Base-by-base conservation (phyloP, 2,113 vertebrate genomes). In the Dipodomys stephensi region DNA sequence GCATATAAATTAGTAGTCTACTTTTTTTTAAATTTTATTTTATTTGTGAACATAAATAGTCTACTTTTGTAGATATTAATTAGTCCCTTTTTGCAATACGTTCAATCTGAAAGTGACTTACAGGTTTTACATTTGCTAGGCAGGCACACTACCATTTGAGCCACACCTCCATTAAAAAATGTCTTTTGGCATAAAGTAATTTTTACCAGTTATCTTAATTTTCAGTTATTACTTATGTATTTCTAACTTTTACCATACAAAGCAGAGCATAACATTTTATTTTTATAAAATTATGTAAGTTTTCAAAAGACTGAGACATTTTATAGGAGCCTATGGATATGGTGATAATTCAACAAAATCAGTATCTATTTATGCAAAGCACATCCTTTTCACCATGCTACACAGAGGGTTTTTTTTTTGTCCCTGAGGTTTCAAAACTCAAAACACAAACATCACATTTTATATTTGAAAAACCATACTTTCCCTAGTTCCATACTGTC, bases 281-380 rank as follows among this genome's bases (percentile, higher is more conserved):
- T 82, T 91, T 76, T 76, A 77, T 30, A 46, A 91, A 77, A 49
- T 28, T 62, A 53, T 65, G 28, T 8, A 83, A 8, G 32, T 39
- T 71, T 95, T 93, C 28, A 74, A 92, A 84, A 94, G 46, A 7
- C 27, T 74, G n/a, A 84, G 76, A 76, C 83, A 91, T 79, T 44
- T 72, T 9, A 44, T 46, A 32, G 44, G 49, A 93, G 35, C 11
- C 60, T 71, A 46, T 13, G 49, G 83, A 53, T 30, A 22, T 1
- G 19, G 27, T n/a, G 73, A 46, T 19, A 81, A 67, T 65, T 89
- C 67, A 92, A 60, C 23, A 46, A 77, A 90, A 62, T 1, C 30
- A 85, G 0, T 28, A 53, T 49, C 91, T 86, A 10, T 90, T 92
- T 88, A 86, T 81, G 62, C 35, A 57, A 71, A 83, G 1, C 13